phyloP scores from a whole-genome alignment of 2,797 vertebrate species.

The Cyclopterus lumpus region DNA sequence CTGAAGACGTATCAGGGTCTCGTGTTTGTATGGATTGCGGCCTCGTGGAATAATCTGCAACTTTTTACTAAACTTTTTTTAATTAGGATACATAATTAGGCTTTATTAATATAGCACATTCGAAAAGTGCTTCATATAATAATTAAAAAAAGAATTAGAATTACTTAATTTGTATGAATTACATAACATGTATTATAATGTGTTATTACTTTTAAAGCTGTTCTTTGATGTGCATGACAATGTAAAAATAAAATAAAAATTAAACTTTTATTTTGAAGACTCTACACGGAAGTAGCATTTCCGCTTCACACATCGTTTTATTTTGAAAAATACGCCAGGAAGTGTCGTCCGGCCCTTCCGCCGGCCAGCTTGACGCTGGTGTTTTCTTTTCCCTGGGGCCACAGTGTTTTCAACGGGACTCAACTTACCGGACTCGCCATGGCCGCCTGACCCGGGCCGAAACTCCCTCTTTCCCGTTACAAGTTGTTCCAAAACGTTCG shows the following conservation, averaged over 20 bases:
- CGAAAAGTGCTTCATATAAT: neutral
- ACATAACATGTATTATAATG: neutral
- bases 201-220: neutral
- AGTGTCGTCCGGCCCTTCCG: accelerated
- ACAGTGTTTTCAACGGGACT: slow-evolving; percentile 75
- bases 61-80: too few relatives aligned
- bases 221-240: neutral
- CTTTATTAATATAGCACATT: neutral
- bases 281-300: neutral
- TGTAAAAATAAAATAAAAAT: neutral
- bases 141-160: neutral
- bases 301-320: neutral
- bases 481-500: slow-evolving; percentile 2
- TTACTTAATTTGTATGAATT: neutral
- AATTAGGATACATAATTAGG: neutral
- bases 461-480: slow-evolving; percentile 16
- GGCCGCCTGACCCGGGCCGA: slow-evolving; percentile 66
- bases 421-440: slow-evolving; percentile 62
- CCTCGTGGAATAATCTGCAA: too few relatives aligned
- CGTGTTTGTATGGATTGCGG: neutral
- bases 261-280: slow-evolving; percentile 41
- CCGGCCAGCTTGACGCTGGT: slow-evolving; percentile 5
- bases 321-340: slow-evolving; percentile 39
- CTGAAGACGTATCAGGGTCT: neutral
- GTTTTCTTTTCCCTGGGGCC: slow-evolving; percentile 72